A percentile compares a stretch with the other conserved stretches of the same genome.
Evolutionary conservation across 2,888 invertebrate genomes (phyloP).

Genomic region (Anoplius nigerrimus): DNA sequence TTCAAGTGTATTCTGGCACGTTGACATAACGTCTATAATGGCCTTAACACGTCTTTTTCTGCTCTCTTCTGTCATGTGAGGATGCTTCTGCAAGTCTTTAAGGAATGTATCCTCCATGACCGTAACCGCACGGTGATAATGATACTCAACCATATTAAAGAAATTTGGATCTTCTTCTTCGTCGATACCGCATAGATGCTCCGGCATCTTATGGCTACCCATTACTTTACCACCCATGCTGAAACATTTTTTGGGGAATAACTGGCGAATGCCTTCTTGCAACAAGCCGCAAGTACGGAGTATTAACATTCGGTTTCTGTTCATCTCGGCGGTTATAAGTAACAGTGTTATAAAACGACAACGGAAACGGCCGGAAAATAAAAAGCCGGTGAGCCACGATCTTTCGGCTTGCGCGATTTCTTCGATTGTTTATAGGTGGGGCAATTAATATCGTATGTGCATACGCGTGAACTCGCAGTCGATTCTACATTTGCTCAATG

Average conservation of each 20-base stretch:
- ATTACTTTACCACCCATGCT: not conserved
- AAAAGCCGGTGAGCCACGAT: too few species aligned
- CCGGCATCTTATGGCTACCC: constrained; percentile 70
- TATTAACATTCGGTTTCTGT: not conserved
- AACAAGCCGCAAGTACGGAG: not conserved
- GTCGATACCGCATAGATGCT: constrained; percentile 68
- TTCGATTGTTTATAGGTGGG: too few species aligned
- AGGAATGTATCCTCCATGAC: constrained; percentile 74
- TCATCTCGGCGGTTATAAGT: too few species aligned
- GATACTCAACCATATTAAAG: constrained; percentile 82
- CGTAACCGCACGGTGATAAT: constrained; percentile 80
- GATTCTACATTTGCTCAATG: too few species aligned
- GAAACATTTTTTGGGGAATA: not conserved
- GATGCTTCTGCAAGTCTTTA: constrained; percentile 52
- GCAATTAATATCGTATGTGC: too few species aligned
- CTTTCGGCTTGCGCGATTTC: too few species aligned
- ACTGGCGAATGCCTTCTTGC: too few species aligned
- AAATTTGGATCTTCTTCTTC: constrained; percentile 77
- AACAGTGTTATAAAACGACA: too few species aligned
- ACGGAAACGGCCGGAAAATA: too few species aligned
- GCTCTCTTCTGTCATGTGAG: constrained; percentile 78
- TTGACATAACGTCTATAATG: constrained; percentile 81
- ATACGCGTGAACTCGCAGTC: too few species aligned
- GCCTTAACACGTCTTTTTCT: constrained; percentile 80
- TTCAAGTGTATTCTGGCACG: constrained; percentile 81